Base-by-base conservation (phyloP, 2,113 vertebrate genomes). In the Myotis yumanensis region DNA sequence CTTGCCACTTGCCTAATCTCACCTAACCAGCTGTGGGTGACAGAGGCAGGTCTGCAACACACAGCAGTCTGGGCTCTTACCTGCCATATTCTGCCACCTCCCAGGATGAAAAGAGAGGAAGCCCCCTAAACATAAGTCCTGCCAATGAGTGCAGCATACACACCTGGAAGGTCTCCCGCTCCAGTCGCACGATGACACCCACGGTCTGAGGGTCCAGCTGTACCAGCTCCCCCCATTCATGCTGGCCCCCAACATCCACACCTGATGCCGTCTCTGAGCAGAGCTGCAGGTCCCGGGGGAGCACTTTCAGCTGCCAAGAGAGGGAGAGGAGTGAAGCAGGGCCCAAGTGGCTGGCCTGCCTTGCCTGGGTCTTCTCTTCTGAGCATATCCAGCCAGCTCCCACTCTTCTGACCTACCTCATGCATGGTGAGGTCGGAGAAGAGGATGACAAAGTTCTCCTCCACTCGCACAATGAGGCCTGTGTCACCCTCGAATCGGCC, bases 371-470 rank as follows among this genome's bases (percentile, higher is more conserved):
- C 46, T 51, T 59, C 46, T 43, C 51, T 18, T 59, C 46, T 6
- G 0, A 22, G 30, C 8, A 25, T 0, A 0, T 3, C 1, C 0
- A 0, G 54, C 18, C 6, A 2, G 0, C 80, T 4, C 3, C 28
- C 1, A 1, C 16, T 4, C 14, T 2, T 25, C 62, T 15, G 3
- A 25, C 48, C 96, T 94, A 99, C 99, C 99, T 99, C 99, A 0
- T 99, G 99, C 99, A 99, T 99, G 91, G 99, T 99, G 91, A 99
- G 99, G 97, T 99, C 99, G 0, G 99, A 99, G 96, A 99, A 99
- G 0, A 99, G 99, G 97, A 99, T 99, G 72, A 99, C 99, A 0
- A 99, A 99, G 97, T 99, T 99, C 92, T 99, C 99, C 94, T 99
- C 99, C 93, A 99, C 99, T 0, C 99, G 94, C 40, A 99, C 99